Base-by-base conservation (phyloP, 1,140 invertebrate species). In the Saxidomus purpurata region DNA sequence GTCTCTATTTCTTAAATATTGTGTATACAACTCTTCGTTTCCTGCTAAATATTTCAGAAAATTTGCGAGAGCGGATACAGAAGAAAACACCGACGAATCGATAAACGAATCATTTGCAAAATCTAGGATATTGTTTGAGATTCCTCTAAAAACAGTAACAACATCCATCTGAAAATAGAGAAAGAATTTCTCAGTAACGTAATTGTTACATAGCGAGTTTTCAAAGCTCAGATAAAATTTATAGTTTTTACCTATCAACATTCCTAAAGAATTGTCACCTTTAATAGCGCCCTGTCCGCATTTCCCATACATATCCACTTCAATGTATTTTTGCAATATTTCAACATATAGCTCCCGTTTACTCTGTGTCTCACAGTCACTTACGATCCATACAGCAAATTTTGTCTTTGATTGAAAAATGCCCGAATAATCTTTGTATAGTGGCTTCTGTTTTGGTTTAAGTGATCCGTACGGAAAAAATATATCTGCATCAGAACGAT, bases 141-240 rank as follows among this genome's bases (percentile, higher is more conserved):
- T 36, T 34, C 86, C 86, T 43, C 86, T 76, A 0, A 79, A 22
- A n/a, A 88, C 77, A 19, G 47, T 31, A 11, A 88, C 38, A 9
- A 88, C 22, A 43, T 88, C 61, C 31, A 49, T 55, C 9, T n/a
- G 6, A 36, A 31, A 81, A 40, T 77, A 88, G 11, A 36, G 22
- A 47, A 88, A 88, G 40, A 81, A 88, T 31, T 88, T 88, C 34
- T 88, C 86, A n/a, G 86, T 80, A 2, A 88, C 25, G 34, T 88
- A 88, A 43, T 88, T 76, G n/a, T 36, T 52, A 40, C 86, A 88
- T 11, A 88, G 40, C 25, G 49, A 43, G 34, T 88, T 88, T 88
- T 88, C 86, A 69, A 88, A 88, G 34, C 76, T 69, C 2, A 88
- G 38, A 81, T 88, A 88, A 47, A 88, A 88, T 25, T 88, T 88